phyloP scores from a whole-genome alignment of 2,888 invertebrate species.

The Gerris lacustris region DNA sequence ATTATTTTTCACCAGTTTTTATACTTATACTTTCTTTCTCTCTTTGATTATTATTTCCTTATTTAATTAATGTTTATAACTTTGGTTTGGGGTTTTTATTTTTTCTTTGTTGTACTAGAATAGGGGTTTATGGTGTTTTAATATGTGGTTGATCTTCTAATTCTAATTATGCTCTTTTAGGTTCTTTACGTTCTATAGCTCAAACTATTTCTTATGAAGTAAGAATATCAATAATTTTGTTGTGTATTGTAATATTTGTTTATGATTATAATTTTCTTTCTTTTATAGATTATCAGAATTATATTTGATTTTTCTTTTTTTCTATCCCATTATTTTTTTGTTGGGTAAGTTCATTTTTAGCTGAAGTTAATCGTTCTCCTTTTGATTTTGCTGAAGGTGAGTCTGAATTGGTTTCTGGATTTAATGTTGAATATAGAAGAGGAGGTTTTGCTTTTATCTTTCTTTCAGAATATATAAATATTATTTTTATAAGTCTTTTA shows the following conservation, averaged over 20 bases:
- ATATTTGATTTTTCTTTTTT: conserved; percentile 16
- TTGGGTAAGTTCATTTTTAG: conserved; percentile 37
- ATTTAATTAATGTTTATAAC: conserved; percentile 42
- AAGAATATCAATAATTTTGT: conserved; percentile 51
- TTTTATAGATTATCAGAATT: conserved; percentile 9
- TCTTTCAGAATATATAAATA: conserved; percentile 55
- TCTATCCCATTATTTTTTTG: conserved; percentile 14
- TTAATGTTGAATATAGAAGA: conserved; percentile 65
- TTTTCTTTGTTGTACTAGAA: conserved; percentile 51
- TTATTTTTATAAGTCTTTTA: conserved; percentile 54
- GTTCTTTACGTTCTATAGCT: conserved; percentile 52
- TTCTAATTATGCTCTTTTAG: conserved; percentile 59
- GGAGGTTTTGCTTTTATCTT: conserved; percentile 50
- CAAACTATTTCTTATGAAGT: conserved; percentile 69
- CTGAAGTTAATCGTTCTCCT: conserved; percentile 59
- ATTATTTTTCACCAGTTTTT: conserved; percentile 36
- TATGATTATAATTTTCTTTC: conserved; percentile 7
- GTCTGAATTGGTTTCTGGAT: conserved; percentile 64
- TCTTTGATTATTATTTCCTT: conserved; percentile 48
- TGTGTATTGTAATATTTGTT: conserved; percentile 30
- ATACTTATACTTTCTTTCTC: conserved; percentile 40
- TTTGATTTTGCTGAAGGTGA: conserved; percentile 72
- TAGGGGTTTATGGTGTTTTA: conserved; percentile 48
- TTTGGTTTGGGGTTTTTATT: conserved; percentile 50
- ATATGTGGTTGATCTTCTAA: conserved; percentile 51